These are phyloP conservation scores for Enteromius unitaeniatus DNA, from an alignment of 2,797 vertebrate species.

Conservation along the genomic window DNA sequence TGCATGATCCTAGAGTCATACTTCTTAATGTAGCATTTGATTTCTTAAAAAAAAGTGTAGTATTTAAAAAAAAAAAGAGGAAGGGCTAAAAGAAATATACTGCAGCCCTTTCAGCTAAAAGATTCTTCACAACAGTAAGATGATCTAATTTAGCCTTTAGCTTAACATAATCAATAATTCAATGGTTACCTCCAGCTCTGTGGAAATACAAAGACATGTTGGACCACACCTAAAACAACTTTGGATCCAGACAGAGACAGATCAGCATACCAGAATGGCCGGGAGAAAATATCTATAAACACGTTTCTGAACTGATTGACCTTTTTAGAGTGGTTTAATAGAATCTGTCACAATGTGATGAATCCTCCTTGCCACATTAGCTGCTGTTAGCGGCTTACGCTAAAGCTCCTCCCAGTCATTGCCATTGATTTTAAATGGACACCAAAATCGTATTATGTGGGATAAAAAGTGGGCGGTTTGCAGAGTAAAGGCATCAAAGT, in stretches of 20 bases:
- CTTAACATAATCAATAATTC: constrained; percentile 44
- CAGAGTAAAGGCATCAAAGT: constrained; percentile 28
- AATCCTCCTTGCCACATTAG: constrained; percentile 54
- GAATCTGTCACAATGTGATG: constrained; percentile 60
- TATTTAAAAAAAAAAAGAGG: neutral
- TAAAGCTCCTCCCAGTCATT: constrained; percentile 47
- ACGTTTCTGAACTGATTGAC: constrained; percentile 64
- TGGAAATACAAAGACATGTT: constrained; percentile 40
- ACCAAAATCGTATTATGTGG: constrained; percentile 57
- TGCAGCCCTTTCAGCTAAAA: neutral
- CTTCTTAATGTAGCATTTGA: neutral
- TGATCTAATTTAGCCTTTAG: constrained; percentile 14
- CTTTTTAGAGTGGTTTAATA: constrained; percentile 62
- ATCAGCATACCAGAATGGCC: constrained; percentile 38
- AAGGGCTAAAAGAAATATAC: neutral
- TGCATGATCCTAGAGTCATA: neutral
- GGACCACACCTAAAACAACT: constrained; percentile 43
- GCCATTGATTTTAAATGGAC: constrained; percentile 56
- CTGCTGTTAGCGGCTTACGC: constrained; percentile 40
- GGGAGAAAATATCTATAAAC: constrained; percentile 61
- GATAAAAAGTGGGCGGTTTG: constrained; percentile 48
- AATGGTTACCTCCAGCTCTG: constrained; percentile 26
- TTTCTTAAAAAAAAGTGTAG: neutral
- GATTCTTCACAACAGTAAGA: constrained; percentile 10
- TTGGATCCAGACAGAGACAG: constrained; percentile 43